A percentile compares a stretch with the other conserved stretches of the same genome.
These are phyloP conservation scores for Hippoglossus stenolepis DNA, from an alignment of 2,113 vertebrate species.

Conservation along the genomic window DNA sequence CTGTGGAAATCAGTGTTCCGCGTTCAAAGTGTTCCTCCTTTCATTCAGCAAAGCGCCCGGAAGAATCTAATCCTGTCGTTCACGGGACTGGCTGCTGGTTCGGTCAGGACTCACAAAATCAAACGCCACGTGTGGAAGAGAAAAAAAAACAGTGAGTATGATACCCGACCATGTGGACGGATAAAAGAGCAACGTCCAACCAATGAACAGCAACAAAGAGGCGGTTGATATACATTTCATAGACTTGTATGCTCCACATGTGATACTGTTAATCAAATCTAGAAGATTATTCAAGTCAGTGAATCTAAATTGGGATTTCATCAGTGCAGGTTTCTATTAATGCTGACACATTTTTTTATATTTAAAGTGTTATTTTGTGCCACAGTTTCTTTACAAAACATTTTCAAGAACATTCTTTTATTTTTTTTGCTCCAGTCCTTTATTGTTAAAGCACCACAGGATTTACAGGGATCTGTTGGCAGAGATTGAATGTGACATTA, in stretches of 20 bases:
- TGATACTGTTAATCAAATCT: background rate
- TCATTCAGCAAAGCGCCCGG: background rate
- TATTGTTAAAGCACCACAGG: too few relatives aligned
- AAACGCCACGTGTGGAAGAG: background rate
- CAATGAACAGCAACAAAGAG: background rate
- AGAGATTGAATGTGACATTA: too few relatives aligned
- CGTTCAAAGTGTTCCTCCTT: background rate
- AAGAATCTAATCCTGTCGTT: background rate
- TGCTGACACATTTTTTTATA: too few relatives aligned
- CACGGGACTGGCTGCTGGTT: background rate
- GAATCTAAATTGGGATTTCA: background rate
- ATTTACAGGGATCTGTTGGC: too few relatives aligned
- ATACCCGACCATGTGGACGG: background rate
- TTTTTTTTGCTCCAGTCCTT: too few relatives aligned
- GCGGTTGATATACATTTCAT: background rate
- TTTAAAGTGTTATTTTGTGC: too few relatives aligned
- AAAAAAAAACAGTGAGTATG: background rate
- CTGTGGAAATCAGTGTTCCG: background rate
- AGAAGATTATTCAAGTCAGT: background rate
- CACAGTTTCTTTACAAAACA: too few relatives aligned
- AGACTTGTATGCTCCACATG: background rate
- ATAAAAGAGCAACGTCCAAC: background rate
- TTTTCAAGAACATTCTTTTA: too few relatives aligned
- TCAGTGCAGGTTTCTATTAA: background rate
- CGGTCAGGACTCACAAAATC: background rate